Conservation (phyloP, 2,888 invertebrate species). For the Ctenicera cuprea region DNA sequence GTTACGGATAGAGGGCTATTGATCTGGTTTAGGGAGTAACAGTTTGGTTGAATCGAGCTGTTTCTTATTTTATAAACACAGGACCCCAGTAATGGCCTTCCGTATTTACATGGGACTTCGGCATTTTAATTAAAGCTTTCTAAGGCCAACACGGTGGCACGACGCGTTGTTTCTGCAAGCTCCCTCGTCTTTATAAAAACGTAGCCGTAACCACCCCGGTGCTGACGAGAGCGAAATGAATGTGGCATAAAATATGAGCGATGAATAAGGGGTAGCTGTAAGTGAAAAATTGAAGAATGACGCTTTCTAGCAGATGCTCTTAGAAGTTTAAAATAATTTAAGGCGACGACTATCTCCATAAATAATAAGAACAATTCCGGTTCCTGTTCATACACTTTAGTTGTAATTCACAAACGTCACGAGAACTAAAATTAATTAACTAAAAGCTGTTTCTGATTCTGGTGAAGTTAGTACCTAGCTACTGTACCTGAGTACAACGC, state of each 20-base stretch:
- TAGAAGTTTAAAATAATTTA: constrained; percentile 62
- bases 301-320: constrained; percentile 61
- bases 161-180: constrained; percentile 32
- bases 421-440: constrained; percentile 38
- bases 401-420: constrained; percentile 15
- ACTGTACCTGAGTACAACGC: constrained; percentile 11
- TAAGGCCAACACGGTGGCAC: constrained; percentile 28
- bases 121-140: constrained; percentile 55
- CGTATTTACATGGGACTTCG: constrained; percentile 56
- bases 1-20: constrained; percentile 47
- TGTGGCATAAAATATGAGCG: constrained; percentile 60
- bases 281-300: constrained; percentile 64
- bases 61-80: constrained; percentile 56
- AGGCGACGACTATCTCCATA: constrained; percentile 58
- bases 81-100: constrained; percentile 50
- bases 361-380: constrained; percentile 54
- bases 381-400: constrained; percentile 15
- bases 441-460: constrained; percentile 23
- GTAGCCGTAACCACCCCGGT: constrained; percentile 40
- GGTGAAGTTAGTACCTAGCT: constrained; percentile 1
- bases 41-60: constrained; percentile 45
- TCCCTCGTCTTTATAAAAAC: constrained; percentile 40
- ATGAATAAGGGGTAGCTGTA: constrained; percentile 60
- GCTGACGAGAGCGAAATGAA: constrained; percentile 58
- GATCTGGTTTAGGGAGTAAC: constrained; percentile 34